Evolutionary conservation across 2,888 invertebrate genomes (phyloP).

Genomic region (Luperina nickerlii): DNA sequence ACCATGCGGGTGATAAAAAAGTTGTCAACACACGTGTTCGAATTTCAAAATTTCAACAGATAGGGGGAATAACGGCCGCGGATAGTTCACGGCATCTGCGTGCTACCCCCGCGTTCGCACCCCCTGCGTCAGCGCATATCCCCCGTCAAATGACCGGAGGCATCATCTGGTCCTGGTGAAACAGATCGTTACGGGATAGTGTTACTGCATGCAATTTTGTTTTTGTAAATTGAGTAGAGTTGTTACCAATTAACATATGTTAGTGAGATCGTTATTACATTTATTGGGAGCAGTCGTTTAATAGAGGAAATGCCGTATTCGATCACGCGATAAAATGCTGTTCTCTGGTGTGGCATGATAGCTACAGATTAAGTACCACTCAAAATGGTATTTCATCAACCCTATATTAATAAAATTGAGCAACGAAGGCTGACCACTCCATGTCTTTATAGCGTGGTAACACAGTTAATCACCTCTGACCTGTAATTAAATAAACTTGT

Average conservation of each 20-base stretch:
- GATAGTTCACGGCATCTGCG: conserved; percentile 83
- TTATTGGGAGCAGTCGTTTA: conserved; percentile 41
- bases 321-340: conserved; percentile 39
- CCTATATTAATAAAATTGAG: conserved; percentile 20
- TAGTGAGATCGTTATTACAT: conserved; percentile 58
- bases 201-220: conserved; percentile 69
- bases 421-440: conserved; percentile 34
- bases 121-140: conserved; percentile 67
- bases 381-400: conserved; percentile 7
- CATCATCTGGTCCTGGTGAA: conserved; percentile 81
- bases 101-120: conserved; percentile 74
- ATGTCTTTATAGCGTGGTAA: conserved; percentile 28
- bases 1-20: conserved; percentile 83
- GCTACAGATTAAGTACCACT: conserved; percentile 21
- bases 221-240: conserved; percentile 69
- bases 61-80: conserved; percentile 87
- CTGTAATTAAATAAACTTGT: conserved; percentile 58
- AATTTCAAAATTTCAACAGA: conserved; percentile 85
- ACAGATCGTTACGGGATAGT: conserved; percentile 73
- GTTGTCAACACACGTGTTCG: conserved; percentile 88
- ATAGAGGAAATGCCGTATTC: conserved; percentile 31
- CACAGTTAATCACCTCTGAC: conserved; percentile 52
- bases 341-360: conserved; percentile 14
- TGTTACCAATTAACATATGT: conserved; percentile 67
- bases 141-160: conserved; percentile 75